Evolutionary conservation across 2,888 invertebrate genomes (phyloP).

Genomic region (Oxyteleia sp.): DNA sequence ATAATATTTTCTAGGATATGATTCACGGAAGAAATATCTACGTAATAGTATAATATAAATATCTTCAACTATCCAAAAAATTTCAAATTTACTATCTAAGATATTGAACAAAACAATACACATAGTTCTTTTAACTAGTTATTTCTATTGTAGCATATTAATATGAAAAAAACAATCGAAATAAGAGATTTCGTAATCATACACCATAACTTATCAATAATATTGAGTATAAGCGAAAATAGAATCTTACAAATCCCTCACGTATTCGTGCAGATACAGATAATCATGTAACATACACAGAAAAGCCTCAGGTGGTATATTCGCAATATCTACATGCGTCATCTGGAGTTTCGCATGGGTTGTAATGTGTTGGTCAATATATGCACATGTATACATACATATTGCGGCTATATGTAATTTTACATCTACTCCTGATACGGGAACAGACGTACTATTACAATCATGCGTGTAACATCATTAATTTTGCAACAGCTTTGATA

Average conservation of each 20-base stretch:
- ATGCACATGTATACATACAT: neutral
- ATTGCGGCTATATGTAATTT: slow-evolving; percentile 25
- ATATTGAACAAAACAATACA: too few relatives aligned
- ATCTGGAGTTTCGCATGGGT: slow-evolving; percentile 57
- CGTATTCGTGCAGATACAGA: slow-evolving; percentile 37
- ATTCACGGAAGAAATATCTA: too few relatives aligned
- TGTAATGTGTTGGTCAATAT: slow-evolving; percentile 40
- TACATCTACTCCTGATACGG: slow-evolving; percentile 30
- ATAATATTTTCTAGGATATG: too few relatives aligned
- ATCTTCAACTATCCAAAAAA: too few relatives aligned
- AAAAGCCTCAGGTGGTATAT: slow-evolving; percentile 55
- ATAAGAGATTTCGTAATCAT: neutral
- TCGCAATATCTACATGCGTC: slow-evolving; percentile 54
- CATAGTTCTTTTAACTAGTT: too few relatives aligned
- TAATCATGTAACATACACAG: slow-evolving; percentile 38
- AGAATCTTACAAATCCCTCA: slow-evolving; percentile 24
- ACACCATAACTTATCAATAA: slow-evolving; percentile 4
- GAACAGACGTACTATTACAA: slow-evolving; percentile 20
- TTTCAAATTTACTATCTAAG: too few relatives aligned
- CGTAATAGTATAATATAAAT: too few relatives aligned
- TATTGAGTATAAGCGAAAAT: slow-evolving; percentile 20
- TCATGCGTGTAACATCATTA: slow-evolving; percentile 9
- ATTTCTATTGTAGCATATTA: too few relatives aligned
- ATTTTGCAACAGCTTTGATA: neutral
- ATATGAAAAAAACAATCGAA: slow-evolving; percentile 15